Conservation (phyloP, 2,113 vertebrate genomes). For the Halichoerus grypus region DNA sequence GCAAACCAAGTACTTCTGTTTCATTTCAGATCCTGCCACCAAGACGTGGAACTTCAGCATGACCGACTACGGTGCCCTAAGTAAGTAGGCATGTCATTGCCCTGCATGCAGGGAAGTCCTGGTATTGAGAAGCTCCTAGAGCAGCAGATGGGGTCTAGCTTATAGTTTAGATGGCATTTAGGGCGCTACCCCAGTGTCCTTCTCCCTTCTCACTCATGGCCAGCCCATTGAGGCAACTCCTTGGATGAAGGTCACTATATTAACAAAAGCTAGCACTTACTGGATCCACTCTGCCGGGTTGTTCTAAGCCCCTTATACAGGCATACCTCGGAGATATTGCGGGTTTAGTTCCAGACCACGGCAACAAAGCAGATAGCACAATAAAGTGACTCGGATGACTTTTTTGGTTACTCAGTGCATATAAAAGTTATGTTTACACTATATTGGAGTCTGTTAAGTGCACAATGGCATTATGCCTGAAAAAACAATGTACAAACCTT, state of each 20-base stretch:
- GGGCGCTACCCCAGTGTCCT: background rate
- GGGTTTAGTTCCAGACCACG: background rate
- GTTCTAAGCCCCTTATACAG: background rate
- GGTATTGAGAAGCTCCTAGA: background rate
- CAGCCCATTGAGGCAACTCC: background rate
- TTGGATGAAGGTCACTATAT: background rate
- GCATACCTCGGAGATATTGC: background rate
- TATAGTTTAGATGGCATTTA: background rate
- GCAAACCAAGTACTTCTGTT: constrained; percentile 51
- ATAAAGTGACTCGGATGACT: background rate
- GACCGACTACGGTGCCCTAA: constrained; percentile 91
- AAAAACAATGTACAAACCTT: background rate
- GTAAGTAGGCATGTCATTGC: constrained; percentile 86
- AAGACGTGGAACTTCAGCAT: constrained; percentile 97
- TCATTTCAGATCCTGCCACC: constrained; percentile 90
- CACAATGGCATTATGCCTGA: background rate
- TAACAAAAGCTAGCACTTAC: background rate
- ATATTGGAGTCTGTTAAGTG: background rate
- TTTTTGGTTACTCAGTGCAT: background rate
- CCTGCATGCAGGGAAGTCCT: too few relatives aligned
- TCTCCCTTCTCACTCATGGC: background rate
- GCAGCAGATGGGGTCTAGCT: background rate
- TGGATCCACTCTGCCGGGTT: background rate
- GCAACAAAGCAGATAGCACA: background rate
- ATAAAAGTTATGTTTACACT: background rate